Base-by-base conservation (phyloP, 1,140 invertebrate genomes). In the Archivesica marissinica region DNA sequence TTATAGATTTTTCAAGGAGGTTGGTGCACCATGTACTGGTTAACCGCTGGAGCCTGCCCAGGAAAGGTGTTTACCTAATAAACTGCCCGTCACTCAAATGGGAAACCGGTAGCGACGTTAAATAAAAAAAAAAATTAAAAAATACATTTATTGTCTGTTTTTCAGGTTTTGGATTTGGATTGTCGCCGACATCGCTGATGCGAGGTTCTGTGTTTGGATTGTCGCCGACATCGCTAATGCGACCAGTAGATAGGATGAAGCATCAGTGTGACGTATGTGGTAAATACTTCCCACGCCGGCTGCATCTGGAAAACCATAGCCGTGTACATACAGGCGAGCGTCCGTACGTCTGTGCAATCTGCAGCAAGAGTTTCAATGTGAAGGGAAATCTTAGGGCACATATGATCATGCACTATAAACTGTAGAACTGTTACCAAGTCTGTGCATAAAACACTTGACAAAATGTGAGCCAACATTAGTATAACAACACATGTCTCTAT, bases 291-390 rank as follows among this genome's bases (percentile, higher is more conserved):
- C 88, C 85, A 6, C 79, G 87, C 30, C 77, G 88, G 15, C 87
- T 86, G 52, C 87, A 89, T 74, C 81, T 92, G 25, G 89, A 89
- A 61, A 77, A 77, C 0, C 91, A 92, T 61, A 86, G 89, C 64
- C 98, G 98, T 91, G 98, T 97, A 0, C 98, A 99, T 91, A 92
- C 91, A 0, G 90, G 90, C 28, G 91, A 92, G 39, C 91, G 89
- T 81, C 92, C 91, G 9, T 92, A 90, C 78, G 76, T 89, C 20
- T 95, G 95, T 88, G 88, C 90, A 3, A 23, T 74, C 23, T 86
- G 84, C 50, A 61, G 38, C 35, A 78, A 77, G 47, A 20, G 64
- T 3, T 86, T 86, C 50, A 44, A 50, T 80, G 50, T 59, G 50
- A 80, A 80, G 44, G 54, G 77, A 28, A 66, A 70, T 28, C 39